Evolutionary conservation across 2,797 vertebrate genomes (phyloP), one percentile per base, ranked within the genome.

Genomic region (Tenualosa ilisha): DNA sequence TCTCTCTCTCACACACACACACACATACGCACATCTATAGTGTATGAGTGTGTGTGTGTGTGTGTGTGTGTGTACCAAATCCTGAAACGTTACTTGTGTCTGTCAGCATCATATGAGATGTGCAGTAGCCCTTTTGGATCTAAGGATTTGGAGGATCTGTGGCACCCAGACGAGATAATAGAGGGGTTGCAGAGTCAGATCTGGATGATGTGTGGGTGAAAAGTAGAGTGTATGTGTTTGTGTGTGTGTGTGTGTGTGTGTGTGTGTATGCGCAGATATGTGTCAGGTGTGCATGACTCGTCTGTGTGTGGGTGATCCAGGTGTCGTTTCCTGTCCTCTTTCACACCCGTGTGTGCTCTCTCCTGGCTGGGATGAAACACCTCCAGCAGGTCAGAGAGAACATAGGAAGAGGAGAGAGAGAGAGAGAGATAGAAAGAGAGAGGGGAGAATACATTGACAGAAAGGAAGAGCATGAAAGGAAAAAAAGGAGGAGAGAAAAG

Each of bases 351-450:
- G 4, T 65, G 1, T 24, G 8, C 63, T 65, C 8, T 8, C 61
- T n/a, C 65, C 65, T 72, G 65, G 65, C 65, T 40, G 65, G 65
- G 26, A 72, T 72, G 31, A 72, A 72, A 37, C 31, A 72, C 65
- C 31, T 72, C 65, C 65, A 72, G 7, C 31, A 37, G 31, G 65
- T 72, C 65, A 72, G 65, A 26, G n/a, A 59, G 53, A 46, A 56
- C 7, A 46, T 46, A 46, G 46, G 46, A 46, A 61, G 8, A 63
- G 37, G 37, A 53, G 26, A 65, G 61, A 65, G 24, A 72, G 26
- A 72, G 65, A 17, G 65, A 24, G 65, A 72, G 65, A 72, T 11
- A 72, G 65, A 5, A 3, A 37, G 31, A 17, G 26, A 40, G 7
- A 61, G 59, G 63, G 54, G 40, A 26, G 22, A 6, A 61, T 22